These are phyloP conservation scores for Tyria jacobaeae DNA, from an alignment of 2,888 invertebrate genomes.

Conservation along the genomic window DNA sequence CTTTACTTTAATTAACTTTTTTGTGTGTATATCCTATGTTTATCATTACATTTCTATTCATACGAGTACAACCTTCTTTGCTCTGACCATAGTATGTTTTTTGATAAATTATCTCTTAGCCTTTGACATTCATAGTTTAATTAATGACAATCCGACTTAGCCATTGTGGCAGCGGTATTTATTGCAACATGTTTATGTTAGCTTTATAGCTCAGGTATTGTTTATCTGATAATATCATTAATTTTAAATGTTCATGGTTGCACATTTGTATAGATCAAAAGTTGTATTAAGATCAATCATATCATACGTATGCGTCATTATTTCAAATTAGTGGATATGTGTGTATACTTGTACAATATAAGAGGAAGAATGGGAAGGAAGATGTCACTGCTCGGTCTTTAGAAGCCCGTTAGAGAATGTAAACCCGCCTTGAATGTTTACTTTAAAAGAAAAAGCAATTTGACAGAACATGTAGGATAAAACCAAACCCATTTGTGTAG, in stretches of 20 bases:
- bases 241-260: constrained; percentile 40
- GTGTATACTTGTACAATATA: neutral
- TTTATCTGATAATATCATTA: constrained; percentile 34
- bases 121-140: constrained; percentile 58
- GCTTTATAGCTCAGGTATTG: constrained; percentile 23
- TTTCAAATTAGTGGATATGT: neutral
- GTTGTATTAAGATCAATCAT: neutral
- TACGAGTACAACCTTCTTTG: too few species aligned
- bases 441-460: too few species aligned
- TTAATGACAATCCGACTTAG: constrained; percentile 62
- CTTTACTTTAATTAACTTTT: too few species aligned
- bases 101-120: constrained; percentile 19
- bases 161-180: constrained; percentile 52
- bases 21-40: too few species aligned
- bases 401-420: too few species aligned
- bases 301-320: neutral
- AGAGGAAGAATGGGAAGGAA: too few species aligned
- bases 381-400: too few species aligned
- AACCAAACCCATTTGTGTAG: too few species aligned
- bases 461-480: too few species aligned
- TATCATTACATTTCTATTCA: too few species aligned
- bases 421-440: too few species aligned
- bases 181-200: constrained; percentile 46
- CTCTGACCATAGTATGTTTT: neutral
- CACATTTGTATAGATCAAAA: constrained; percentile 4